Conservation (phyloP, 1,140 invertebrate species). For the Drusus annulatus region DNA sequence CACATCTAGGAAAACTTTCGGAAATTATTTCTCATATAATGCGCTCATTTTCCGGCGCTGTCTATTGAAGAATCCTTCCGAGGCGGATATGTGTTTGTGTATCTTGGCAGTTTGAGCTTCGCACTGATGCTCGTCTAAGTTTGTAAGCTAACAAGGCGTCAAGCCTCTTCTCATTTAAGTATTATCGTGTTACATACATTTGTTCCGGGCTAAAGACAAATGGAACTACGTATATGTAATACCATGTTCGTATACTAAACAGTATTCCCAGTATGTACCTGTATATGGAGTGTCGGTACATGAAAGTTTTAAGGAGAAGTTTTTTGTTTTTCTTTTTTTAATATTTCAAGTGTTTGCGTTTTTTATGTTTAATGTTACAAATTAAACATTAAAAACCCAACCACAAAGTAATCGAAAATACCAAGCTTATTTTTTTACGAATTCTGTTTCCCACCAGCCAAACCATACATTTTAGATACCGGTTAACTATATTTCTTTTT, state of each 20-base stretch:
- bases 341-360: too few species aligned
- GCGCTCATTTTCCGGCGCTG: constrained; percentile 26
- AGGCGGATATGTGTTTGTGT: constrained; percentile 30
- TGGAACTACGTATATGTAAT: not conserved
- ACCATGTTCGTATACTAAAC: too few species aligned
- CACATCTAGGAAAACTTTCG: constrained; percentile 34
- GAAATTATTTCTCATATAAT: constrained; percentile 47
- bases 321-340: too few species aligned
- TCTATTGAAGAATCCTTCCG: constrained; percentile 11
- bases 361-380: too few species aligned
- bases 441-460: too few species aligned
- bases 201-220: not conserved
- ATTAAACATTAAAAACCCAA: too few species aligned
- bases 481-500: too few species aligned
- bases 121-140: not conserved
- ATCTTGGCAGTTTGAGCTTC: not conserved
- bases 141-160: constrained; percentile 10
- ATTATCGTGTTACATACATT: not conserved
- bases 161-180: not conserved
- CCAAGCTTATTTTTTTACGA: too few species aligned
- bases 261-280: not conserved
- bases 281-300: too few species aligned
- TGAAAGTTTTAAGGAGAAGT: too few species aligned
- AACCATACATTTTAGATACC: too few species aligned
- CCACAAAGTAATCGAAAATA: too few species aligned